Percentiles rank a stretch among this genome's conserved stretches.
Conservation (phyloP, 2,888 invertebrate species). For the Drosophila lacicola region DNA sequence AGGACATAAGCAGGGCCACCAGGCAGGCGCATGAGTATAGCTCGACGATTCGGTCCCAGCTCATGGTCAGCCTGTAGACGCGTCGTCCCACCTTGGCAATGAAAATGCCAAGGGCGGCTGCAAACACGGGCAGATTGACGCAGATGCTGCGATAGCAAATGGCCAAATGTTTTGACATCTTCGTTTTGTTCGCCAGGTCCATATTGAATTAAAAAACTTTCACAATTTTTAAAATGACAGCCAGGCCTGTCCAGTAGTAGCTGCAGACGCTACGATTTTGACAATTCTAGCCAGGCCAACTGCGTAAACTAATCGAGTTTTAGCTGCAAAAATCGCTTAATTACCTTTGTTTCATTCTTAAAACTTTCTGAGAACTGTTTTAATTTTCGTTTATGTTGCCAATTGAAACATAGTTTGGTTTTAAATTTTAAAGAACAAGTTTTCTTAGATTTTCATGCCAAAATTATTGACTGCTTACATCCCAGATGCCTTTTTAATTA, state of each 20-base stretch:
- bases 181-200: neutral
- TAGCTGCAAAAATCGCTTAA: neutral
- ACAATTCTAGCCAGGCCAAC: neutral
- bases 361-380: too few species aligned
- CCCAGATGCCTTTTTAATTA: too few species aligned
- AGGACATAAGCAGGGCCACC: conserved; percentile 14
- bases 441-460: too few species aligned
- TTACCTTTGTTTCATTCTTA: neutral
- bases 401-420: too few species aligned
- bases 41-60: conserved; percentile 12
- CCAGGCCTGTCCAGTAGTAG: neutral
- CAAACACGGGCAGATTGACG: conserved; percentile 14
- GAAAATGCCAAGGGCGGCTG: neutral
- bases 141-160: conserved; percentile 29
- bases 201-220: conserved; percentile 23
- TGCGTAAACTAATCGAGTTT: neutral
- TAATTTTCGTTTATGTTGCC: too few species aligned
- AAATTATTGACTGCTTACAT: too few species aligned
- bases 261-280: neutral
- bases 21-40: conserved; percentile 21
- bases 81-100: conserved; percentile 12
- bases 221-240: conserved; percentile 18
- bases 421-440: too few species aligned
- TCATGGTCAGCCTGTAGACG: conserved; percentile 18
- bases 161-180: conserved; percentile 15